These are phyloP conservation scores for Steinernema khuongi DNA, from an alignment of 1,140 invertebrate species.

Conservation along the genomic window DNA sequence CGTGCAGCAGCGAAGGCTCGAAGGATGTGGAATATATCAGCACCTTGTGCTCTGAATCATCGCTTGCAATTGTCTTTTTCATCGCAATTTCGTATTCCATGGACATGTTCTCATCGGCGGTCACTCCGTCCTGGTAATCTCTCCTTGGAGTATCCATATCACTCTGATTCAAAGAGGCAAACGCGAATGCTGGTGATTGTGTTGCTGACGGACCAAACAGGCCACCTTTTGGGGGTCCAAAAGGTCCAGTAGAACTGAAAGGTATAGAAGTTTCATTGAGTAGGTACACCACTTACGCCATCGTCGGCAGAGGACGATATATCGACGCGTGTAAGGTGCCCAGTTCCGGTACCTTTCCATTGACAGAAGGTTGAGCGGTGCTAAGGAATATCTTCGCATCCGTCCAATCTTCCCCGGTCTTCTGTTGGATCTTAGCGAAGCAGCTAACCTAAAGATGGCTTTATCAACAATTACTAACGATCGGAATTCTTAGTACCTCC, in stretches of 20 bases:
- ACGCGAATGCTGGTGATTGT: too few species aligned
- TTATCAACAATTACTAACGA: not conserved
- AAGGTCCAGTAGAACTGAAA: too few species aligned
- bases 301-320: not conserved
- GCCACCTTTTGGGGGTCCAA: too few species aligned
- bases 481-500: not conserved
- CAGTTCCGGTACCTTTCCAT: conserved; percentile 59
- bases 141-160: too few species aligned
- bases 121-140: not conserved
- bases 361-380: conserved; percentile 59
- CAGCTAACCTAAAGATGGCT: conserved; percentile 55
- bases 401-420: conserved; percentile 61
- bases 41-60: not conserved
- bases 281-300: too few species aligned
- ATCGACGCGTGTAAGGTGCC: conserved; percentile 48
- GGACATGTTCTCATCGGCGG: not conserved
- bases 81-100: not conserved
- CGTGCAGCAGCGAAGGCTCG: conserved; percentile 58
- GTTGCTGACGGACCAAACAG: too few species aligned
- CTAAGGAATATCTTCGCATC: conserved; percentile 59
- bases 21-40: conserved; percentile 47
- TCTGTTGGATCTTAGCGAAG: conserved; percentile 59
- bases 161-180: too few species aligned
- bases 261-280: too few species aligned
- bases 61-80: not conserved